phyloP scores from a whole-genome alignment of 2,797 vertebrate genomes.

The Acrossocheilus fasciatus region DNA sequence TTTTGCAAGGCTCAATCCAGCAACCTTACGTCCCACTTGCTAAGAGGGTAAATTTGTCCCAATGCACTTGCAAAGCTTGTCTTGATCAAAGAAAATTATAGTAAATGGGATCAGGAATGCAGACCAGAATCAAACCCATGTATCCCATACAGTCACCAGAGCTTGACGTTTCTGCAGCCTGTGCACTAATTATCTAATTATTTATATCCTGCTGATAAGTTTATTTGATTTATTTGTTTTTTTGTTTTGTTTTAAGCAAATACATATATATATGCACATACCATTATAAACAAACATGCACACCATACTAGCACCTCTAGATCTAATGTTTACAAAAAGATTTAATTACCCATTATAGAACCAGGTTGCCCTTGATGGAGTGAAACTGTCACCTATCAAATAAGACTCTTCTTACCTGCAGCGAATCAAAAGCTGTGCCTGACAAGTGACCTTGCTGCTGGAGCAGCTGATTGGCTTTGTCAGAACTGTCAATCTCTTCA shows the following conservation, averaged over 20 bases:
- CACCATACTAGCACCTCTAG: constrained; percentile 60
- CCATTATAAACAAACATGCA: constrained; percentile 33
- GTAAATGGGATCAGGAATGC: background rate
- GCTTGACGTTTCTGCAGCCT: background rate
- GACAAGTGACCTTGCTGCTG: constrained; percentile 87
- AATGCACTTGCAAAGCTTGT: background rate
- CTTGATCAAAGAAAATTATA: background rate
- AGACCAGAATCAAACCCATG: background rate
- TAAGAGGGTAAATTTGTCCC: background rate
- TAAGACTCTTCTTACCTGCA: constrained; percentile 85
- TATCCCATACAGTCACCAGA: background rate
- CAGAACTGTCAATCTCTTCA: constrained; percentile 83
- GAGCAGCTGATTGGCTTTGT: constrained; percentile 87
- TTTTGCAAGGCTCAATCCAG: background rate
- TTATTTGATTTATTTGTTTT: background rate
- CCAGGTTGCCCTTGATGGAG: constrained; percentile 90
- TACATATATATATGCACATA: background rate
- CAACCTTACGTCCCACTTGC: no score
- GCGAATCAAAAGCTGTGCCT: constrained; percentile 82
- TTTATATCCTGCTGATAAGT: background rate
- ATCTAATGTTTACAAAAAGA: constrained; percentile 90
- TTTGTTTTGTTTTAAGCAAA: background rate
- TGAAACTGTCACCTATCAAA: constrained; percentile 86
- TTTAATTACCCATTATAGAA: constrained; percentile 91
- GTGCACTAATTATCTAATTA: background rate